A percentile compares a stretch with the other conserved stretches of the same genome.
Conservation (phyloP, 2,113 vertebrate genomes). For the Cairina moschata region DNA sequence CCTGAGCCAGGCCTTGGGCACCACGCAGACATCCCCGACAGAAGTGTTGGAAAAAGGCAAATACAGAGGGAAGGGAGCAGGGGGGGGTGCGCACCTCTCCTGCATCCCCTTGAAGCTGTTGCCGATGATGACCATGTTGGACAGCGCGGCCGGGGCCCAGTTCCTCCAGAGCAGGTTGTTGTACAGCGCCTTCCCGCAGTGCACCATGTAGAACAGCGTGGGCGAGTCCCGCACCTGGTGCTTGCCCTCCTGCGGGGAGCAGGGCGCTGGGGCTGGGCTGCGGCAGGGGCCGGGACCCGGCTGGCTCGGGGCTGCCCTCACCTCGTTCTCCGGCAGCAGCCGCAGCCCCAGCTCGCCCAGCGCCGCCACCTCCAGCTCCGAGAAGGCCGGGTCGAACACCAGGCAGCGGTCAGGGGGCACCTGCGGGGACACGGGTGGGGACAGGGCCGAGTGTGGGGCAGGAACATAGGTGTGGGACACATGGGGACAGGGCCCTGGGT, state of each 20-base stretch:
- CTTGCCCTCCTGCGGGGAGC: constrained; percentile 87
- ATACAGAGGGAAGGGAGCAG: accelerated
- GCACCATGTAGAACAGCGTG: constrained; percentile 91
- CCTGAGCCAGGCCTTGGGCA: accelerated
- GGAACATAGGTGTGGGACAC: too few relatives aligned
- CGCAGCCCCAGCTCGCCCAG: constrained; percentile 80
- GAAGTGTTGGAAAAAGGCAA: not conserved
- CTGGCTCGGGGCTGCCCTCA: not conserved
- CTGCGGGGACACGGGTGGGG: constrained; percentile 17
- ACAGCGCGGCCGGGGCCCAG: constrained; percentile 81
- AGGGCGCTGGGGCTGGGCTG: too few relatives aligned
- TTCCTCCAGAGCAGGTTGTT: constrained; percentile 97
- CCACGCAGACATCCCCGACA: accelerated
- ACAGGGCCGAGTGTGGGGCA: not conserved
- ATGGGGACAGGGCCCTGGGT: too few relatives aligned
- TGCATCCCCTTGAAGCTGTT: constrained; percentile 90
- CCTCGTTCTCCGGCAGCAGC: constrained; percentile 89
- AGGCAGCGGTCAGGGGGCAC: constrained; percentile 68
- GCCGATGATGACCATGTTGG: constrained; percentile 83
- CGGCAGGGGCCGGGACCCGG: too few relatives aligned
- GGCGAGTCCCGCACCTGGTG: constrained; percentile 41
- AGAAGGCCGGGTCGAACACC: constrained; percentile 89
- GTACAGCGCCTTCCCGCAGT: constrained; percentile 96
- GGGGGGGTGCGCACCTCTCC: constrained; percentile 78
- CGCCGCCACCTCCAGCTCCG: constrained; percentile 72